These are phyloP conservation scores for Crocodylus rhombifer DNA, from an alignment of 2,797 vertebrate species.

Conservation along the genomic window DNA sequence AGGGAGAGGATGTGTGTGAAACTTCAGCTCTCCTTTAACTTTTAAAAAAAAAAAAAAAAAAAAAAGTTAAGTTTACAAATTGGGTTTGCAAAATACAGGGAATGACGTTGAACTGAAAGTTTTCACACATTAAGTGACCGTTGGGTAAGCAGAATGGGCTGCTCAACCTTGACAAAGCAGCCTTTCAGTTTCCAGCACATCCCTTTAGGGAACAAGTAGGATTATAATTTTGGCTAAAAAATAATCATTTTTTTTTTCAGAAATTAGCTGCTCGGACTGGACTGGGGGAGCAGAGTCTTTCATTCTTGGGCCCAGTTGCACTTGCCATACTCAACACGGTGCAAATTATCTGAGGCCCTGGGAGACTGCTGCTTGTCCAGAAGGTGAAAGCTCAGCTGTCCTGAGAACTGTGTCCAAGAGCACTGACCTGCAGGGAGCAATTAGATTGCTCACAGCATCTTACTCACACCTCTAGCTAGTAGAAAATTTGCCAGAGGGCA, in stretches of 20 bases:
- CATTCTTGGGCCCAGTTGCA: constrained; percentile 67
- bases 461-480: constrained; percentile 71
- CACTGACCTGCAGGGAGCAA: constrained; percentile 81
- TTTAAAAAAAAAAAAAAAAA: constrained; percentile 25
- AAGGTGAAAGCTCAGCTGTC: constrained; percentile 77
- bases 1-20: constrained; percentile 7
- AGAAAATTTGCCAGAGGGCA: constrained; percentile 77
- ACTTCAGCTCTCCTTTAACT: constrained; percentile 22
- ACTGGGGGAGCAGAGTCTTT: constrained; percentile 36
- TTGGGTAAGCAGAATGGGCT: constrained; percentile 35
- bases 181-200: constrained; percentile 59
- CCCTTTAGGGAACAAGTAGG: constrained; percentile 54
- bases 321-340: constrained; percentile 67
- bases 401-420: constrained; percentile 73
- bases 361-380: constrained; percentile 73
- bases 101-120: constrained; percentile 39
- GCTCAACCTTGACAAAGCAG: constrained; percentile 23
- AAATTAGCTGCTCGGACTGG: constrained; percentile 1
- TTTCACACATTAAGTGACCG: neutral
- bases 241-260: neutral
- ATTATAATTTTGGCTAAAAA: constrained; percentile 53
- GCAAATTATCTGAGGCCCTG: constrained; percentile 70
- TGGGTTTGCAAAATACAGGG: neutral
- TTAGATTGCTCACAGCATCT: constrained; percentile 81
- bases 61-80: neutral